Evolutionary conservation across 92 coral and sea anemone genomes (phyloP).

Genomic region (Virgularia gustaviana): DNA sequence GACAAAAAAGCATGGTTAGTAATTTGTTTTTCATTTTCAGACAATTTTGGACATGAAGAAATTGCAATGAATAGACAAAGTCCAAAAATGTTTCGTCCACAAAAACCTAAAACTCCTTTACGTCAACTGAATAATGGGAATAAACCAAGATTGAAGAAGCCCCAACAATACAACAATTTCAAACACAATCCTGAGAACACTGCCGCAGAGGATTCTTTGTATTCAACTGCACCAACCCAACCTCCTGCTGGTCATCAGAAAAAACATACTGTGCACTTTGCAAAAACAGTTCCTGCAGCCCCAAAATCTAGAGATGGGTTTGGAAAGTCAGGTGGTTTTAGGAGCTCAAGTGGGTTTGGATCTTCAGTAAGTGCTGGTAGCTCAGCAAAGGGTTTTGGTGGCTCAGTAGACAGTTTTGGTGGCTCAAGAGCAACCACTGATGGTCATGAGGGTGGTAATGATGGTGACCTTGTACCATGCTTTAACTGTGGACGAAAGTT

Average conservation of each 20-base stretch:
- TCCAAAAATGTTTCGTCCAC: constrained; percentile 7
- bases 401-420: too few relatives aligned
- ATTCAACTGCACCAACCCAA: background rate
- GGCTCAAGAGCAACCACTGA: background rate
- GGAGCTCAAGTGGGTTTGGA: background rate
- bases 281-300: background rate
- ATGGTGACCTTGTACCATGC: constrained; percentile 61
- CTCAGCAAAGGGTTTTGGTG: constrained; percentile 1
- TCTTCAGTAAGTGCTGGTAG: background rate
- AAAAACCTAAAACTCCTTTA: constrained; percentile 1
- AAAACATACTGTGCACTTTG: background rate
- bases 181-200: background rate
- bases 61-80: too few relatives aligned
- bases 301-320: background rate
- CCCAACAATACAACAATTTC: background rate
- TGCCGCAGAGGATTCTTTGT: background rate
- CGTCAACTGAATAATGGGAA: background rate
- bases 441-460: background rate
- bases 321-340: constrained; percentile 1
- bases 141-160: background rate
- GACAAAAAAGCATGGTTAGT: background rate
- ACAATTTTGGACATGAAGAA: background rate
- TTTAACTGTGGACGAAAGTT: constrained; percentile 91
- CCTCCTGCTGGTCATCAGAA: background rate
- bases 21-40: background rate